Percentiles rank a stretch among this genome's conserved stretches.
These are phyloP conservation scores for Halcyon badia DNA, from an alignment of 2,797 vertebrate species.

Conservation along the genomic window DNA sequence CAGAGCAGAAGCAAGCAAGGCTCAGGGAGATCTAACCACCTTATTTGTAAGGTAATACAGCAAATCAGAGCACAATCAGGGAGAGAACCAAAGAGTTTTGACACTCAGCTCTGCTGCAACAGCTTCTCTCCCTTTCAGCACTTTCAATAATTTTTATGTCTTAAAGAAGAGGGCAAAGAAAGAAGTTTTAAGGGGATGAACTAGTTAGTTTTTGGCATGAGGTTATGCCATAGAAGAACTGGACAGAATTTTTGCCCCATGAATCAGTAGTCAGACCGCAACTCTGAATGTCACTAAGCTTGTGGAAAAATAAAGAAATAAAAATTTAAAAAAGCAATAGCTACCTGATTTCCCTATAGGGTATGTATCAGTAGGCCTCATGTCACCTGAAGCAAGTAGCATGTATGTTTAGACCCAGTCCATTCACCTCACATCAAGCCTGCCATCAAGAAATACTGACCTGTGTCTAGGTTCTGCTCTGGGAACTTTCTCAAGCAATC, in stretches of 20 bases:
- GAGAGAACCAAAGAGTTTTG: not conserved
- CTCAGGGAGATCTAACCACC: not conserved
- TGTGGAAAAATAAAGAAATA: too few relatives aligned
- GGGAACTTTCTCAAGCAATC: not conserved
- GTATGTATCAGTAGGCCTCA: not conserved
- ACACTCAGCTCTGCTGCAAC: not conserved
- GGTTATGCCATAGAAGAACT: not conserved
- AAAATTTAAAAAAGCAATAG: not conserved
- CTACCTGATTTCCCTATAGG: not conserved
- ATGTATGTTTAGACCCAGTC: not conserved
- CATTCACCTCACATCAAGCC: not conserved
- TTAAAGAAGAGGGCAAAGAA: not conserved
- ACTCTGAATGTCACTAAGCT: not conserved
- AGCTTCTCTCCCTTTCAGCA: not conserved
- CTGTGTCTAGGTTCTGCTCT: not conserved
- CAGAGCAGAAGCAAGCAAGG: not conserved
- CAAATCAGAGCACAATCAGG: not conserved
- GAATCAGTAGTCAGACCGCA: not conserved
- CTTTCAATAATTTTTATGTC: fast-evolving
- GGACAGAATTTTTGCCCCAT: not conserved
- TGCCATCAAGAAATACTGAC: not conserved
- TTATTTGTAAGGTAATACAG: not conserved
- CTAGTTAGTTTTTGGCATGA: not conserved
- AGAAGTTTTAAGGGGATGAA: not conserved
- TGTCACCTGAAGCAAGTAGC: not conserved